These are phyloP conservation scores for Probosciger aterrimus DNA, from an alignment of 2,113 vertebrate species.

Conservation along the genomic window DNA sequence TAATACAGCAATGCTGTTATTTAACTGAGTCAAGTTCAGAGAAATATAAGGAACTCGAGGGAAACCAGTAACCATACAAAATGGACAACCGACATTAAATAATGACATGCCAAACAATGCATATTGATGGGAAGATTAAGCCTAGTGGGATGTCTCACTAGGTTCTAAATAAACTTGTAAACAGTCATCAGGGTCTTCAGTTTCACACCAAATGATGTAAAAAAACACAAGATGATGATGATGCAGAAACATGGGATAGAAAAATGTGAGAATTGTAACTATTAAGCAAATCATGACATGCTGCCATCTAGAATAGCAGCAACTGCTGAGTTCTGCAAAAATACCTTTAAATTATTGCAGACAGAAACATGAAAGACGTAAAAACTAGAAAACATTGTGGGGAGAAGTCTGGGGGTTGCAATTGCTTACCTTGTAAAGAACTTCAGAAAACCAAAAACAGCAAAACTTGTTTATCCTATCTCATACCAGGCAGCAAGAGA, in stretches of 20 bases:
- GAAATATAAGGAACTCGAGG: neutral
- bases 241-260: neutral
- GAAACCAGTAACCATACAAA: neutral
- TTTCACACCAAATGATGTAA: neutral
- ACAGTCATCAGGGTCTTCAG: neutral
- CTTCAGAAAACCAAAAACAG: neutral
- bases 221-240: fast-evolving
- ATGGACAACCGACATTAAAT: neutral
- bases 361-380: neutral
- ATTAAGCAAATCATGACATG: neutral
- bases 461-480: neutral
- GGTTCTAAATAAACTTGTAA: neutral
- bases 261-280: neutral
- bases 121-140: neutral
- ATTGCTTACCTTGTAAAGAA: neutral
- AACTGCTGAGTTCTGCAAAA: neutral
- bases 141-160: neutral
- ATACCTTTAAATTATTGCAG: neutral
- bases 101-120: neutral
- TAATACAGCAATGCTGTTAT: neutral
- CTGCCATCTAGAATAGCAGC: neutral
- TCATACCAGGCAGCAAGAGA: neutral
- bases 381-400: neutral
- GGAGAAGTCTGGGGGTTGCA: fast-evolving
- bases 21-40: neutral